These are phyloP conservation scores for Pristiophorus japonicus DNA, from an alignment of 2,113 vertebrate genomes.

Conservation along the genomic window DNA sequence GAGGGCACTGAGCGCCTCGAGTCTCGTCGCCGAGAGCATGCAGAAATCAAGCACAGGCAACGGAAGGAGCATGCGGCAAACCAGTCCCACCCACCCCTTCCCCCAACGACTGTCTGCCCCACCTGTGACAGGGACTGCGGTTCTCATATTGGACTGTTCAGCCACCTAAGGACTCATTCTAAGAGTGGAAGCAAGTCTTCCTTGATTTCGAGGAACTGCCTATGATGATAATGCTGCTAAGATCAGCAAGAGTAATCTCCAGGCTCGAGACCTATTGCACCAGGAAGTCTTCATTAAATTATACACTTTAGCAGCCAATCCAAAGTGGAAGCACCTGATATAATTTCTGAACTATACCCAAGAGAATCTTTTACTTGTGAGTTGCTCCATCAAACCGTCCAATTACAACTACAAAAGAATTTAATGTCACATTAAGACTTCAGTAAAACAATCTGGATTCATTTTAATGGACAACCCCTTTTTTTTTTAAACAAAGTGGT, in stretches of 20 bases:
- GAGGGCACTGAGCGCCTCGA: too few species aligned
- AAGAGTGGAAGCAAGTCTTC: too few species aligned
- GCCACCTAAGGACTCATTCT: too few species aligned
- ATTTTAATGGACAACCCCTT: neutral
- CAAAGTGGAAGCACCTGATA: neutral
- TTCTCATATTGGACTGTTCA: too few species aligned
- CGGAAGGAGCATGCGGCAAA: too few species aligned
- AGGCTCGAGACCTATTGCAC: neutral
- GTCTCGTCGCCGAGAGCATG: too few species aligned
- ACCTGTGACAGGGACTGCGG: too few species aligned
- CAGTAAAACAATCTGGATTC: neutral
- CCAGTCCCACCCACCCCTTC: too few species aligned
- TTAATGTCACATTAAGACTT: neutral
- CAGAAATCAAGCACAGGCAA: too few species aligned
- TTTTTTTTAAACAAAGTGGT: neutral
- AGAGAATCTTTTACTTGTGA: neutral
- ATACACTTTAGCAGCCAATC: neutral
- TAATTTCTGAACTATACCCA: neutral
- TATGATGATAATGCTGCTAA: too few species aligned
- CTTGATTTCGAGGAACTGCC: too few species aligned
- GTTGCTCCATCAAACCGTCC: neutral
- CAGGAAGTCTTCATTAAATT: neutral
- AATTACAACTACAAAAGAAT: neutral
- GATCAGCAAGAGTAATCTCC: neutral
- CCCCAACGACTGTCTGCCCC: too few species aligned